phyloP scores from a whole-genome alignment of 1,140 invertebrate species.

The Paraescarpia echinospica region DNA sequence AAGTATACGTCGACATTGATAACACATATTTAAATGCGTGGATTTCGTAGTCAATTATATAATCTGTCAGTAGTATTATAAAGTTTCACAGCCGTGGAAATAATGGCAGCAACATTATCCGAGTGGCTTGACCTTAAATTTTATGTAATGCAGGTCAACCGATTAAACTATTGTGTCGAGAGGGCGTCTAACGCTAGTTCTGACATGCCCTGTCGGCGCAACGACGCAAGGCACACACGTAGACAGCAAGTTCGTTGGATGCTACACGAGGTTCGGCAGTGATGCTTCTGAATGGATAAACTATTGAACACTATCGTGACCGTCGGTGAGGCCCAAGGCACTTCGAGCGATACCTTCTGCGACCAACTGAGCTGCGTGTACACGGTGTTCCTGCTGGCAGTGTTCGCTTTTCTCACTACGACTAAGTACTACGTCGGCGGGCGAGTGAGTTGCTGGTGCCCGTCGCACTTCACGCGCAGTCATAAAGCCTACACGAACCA shows the following conservation, averaged over 20 bases:
- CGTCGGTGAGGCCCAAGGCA: neutral
- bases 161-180: neutral
- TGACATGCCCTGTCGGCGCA: neutral
- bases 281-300: neutral
- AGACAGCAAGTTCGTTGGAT: neutral
- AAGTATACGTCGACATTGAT: neutral
- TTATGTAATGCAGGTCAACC: neutral
- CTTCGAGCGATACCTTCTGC: constrained; percentile 56
- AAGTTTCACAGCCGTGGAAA: neutral
- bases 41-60: neutral
- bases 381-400: constrained; percentile 58
- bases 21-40: neutral
- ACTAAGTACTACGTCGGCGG: constrained; percentile 60
- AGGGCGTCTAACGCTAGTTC: neutral
- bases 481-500: constrained; percentile 59
- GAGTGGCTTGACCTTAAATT: neutral
- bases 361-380: constrained; percentile 61
- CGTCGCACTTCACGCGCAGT: constrained; percentile 55
- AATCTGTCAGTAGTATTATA: neutral
- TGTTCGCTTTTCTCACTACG: constrained; percentile 57
- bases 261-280: neutral
- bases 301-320: neutral
- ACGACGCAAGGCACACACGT: neutral
- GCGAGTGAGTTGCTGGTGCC: constrained; percentile 59
- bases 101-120: neutral